These are phyloP conservation scores for Bombyx huttoni DNA, from an alignment of 2,888 invertebrate genomes.

Conservation along the genomic window DNA sequence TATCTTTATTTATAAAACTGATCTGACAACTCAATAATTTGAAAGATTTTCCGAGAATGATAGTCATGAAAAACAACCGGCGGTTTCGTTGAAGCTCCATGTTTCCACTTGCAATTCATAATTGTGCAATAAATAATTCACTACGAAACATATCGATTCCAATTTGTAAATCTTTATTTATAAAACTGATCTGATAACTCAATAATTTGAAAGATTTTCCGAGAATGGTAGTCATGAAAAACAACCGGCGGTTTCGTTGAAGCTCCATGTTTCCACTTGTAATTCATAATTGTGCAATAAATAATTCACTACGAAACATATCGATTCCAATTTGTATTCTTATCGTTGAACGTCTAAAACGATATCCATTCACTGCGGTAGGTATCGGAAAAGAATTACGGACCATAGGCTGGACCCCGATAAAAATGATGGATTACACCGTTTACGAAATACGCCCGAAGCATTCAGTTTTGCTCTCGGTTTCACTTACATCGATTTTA, in stretches of 20 bases:
- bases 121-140: neutral
- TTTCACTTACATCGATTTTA: conserved; percentile 2
- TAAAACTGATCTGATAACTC: too few species aligned
- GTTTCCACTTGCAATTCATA: neutral
- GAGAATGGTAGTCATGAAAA: too few species aligned
- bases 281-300: neutral
- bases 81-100: too few species aligned
- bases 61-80: too few species aligned
- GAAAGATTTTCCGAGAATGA: too few species aligned
- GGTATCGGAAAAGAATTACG: neutral
- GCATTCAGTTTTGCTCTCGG: neutral
- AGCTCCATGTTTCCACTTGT: too few species aligned
- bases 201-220: too few species aligned
- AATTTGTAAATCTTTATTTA: too few species aligned
- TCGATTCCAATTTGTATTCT: neutral
- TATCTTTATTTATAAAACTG: too few species aligned
- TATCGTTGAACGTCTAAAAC: neutral
- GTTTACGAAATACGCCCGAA: neutral
- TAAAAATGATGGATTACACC: conserved; percentile 1
- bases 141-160: neutral
- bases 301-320: neutral
- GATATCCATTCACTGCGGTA: neutral
- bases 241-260: too few species aligned
- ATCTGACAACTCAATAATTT: too few species aligned
- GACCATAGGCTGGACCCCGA: neutral